Base-by-base conservation (phyloP, 2,797 vertebrate genomes). In the Sylvia borin region DNA sequence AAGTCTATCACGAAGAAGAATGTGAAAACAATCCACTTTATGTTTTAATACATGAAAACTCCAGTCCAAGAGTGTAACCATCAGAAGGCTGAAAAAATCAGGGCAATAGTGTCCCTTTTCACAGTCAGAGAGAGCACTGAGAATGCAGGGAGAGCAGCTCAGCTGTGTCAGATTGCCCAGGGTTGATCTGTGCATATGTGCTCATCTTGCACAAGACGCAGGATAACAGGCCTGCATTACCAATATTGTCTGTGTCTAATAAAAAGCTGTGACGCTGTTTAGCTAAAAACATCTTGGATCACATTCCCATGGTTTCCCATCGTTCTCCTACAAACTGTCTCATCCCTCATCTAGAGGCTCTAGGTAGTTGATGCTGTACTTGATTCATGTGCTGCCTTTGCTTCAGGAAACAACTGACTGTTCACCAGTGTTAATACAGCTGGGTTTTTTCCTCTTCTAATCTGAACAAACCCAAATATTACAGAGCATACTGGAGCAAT, bases 331-430 rank as follows among this genome's bases (percentile, higher is more conserved):
- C 88, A 85, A 72, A 34, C 50, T 65, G n/a, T 65, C 65, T 85
- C 3, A 0, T 89, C 50, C 65, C 50, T 92, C 38, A 29, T 85
- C 68, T 80, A 15, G 78, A 74, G 77, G 53, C 88, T 81, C 34
- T 34, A 0, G 86, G 61, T 34, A 65, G 67, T 3, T 87, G 88
- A 61, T 29, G 7, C 31, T 70, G 40, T 38, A 6, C 38, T 90
- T 83, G 66, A 77, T 85, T 80, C 27, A 50, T 85, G 50, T 66
- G 54, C 50, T 96, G 94, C 40, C 87, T 93, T 50, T 74, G 72
- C 81, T 72, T 92, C 89, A 88, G 72, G 62, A 80, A 82, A 29
- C 19, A 21, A n/a, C 16, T 45, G 57, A 13, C 61, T 74, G 29
- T 57, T 91, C 67, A 80, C 36, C 47, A 57, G 2, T 36, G 32